Conservation (phyloP, 2,888 invertebrate genomes). For the Epirrita christyi region DNA sequence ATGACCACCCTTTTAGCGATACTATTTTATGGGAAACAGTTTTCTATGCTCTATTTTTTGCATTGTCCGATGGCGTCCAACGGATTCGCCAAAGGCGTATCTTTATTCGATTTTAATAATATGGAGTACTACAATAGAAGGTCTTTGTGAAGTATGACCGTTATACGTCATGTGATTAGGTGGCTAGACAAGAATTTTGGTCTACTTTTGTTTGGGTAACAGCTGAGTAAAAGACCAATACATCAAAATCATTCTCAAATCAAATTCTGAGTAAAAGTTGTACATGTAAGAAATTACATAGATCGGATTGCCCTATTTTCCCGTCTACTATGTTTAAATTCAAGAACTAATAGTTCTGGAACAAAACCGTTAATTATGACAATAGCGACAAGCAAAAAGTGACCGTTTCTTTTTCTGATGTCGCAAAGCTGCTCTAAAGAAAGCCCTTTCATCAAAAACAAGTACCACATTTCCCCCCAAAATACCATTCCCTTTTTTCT, state of each 20-base stretch:
- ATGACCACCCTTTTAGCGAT: conserved; percentile 72
- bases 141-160: conserved; percentile 66
- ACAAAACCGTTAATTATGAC: neutral
- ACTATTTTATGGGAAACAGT: conserved; percentile 80
- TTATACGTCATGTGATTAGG: conserved; percentile 58
- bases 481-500: too few relatives aligned
- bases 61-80: conserved; percentile 74
- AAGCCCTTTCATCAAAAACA: conserved; percentile 21
- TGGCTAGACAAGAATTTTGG: conserved; percentile 23
- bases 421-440: conserved; percentile 12
- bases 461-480: conserved; percentile 34
- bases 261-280: too few relatives aligned
- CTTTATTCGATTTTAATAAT: conserved; percentile 73
- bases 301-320: too few relatives aligned
- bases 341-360: too few relatives aligned
- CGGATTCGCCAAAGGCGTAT: conserved; percentile 76
- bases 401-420: conserved; percentile 4
- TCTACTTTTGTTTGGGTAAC: conserved; percentile 31
- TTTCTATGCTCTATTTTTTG: conserved; percentile 81
- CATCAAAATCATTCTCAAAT: too few relatives aligned
- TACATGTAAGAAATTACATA: too few relatives aligned
- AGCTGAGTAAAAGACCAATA: too few relatives aligned
- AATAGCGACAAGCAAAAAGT: conserved; percentile 1
- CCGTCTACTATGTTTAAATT: too few relatives aligned
- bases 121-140: conserved; percentile 60